Conservation (phyloP, 2,113 vertebrate genomes). For the Scatophagus argus region DNA sequence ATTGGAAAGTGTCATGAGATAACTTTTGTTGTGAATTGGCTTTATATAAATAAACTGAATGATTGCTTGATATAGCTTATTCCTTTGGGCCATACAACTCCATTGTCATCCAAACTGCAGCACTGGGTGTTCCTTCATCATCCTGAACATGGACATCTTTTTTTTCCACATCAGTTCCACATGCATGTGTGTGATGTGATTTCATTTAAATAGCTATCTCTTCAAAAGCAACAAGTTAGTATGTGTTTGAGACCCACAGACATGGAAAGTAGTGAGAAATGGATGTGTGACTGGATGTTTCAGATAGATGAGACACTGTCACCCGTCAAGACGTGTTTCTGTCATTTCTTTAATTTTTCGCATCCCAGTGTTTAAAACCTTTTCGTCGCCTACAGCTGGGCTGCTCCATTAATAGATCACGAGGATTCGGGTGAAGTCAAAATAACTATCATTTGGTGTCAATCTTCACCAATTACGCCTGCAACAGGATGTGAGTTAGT, state of each 20-base stretch:
- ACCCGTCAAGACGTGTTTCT: not conserved
- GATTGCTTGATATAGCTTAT: not conserved
- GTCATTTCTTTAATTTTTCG: not conserved
- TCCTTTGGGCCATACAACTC: too few relatives aligned
- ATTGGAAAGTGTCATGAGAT: too few relatives aligned
- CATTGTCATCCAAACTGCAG: not conserved
- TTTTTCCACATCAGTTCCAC: not conserved
- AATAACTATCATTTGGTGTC: slow-evolving; percentile 7
- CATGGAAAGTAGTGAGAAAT: not conserved
- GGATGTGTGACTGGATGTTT: not conserved
- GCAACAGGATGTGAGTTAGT: slow-evolving; percentile 17
- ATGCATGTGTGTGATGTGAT: not conserved
- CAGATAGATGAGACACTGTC: not conserved
- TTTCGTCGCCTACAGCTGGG: not conserved
- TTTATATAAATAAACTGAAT: too few relatives aligned
- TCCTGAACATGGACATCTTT: not conserved
- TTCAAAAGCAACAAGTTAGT: not conserved
- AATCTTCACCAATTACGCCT: slow-evolving; percentile 7
- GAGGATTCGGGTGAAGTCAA: slow-evolving; percentile 2
- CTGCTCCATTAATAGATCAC: not conserved
- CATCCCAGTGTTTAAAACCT: not conserved
- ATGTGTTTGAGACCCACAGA: not conserved
- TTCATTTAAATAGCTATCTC: not conserved
- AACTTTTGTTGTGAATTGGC: too few relatives aligned
- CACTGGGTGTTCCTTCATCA: not conserved